These are phyloP conservation scores for Temnothorax rugatulus DNA, from an alignment of 2,888 invertebrate genomes.

Conservation along the genomic window DNA sequence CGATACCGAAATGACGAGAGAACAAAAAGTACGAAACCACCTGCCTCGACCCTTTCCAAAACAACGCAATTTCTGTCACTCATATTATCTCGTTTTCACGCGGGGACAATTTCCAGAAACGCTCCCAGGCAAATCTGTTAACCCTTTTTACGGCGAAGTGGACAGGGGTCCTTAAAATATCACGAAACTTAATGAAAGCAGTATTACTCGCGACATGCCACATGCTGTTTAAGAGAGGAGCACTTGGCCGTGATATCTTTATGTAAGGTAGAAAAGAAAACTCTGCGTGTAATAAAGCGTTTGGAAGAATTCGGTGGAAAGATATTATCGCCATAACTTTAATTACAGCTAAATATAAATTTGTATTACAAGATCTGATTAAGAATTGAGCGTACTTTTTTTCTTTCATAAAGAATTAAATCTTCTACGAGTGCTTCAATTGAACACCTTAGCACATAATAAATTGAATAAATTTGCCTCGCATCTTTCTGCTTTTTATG, in stretches of 20 bases:
- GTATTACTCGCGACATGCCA: constrained; percentile 10
- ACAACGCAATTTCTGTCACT: not conserved
- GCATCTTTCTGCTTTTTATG: not conserved
- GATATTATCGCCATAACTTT: not conserved
- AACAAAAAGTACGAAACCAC: constrained; percentile 1
- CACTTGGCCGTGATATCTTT: not conserved
- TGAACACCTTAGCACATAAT: not conserved
- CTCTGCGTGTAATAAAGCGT: not conserved
- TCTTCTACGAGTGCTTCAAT: not conserved
- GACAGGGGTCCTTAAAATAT: constrained; percentile 14
- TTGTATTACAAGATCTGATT: constrained; percentile 10
- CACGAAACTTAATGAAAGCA: constrained; percentile 24
- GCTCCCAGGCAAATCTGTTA: constrained; percentile 27
- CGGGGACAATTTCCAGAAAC: not conserved
- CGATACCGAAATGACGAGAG: not conserved
- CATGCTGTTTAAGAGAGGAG: constrained; percentile 27
- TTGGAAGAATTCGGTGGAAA: constrained; percentile 20
- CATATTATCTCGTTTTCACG: constrained; percentile 45
- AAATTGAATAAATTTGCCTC: not conserved
- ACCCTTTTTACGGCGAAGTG: constrained; percentile 24
- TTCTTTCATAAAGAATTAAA: constrained; percentile 15
- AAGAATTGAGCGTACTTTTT: not conserved
- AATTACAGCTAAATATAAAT: not conserved
- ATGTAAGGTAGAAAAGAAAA: not conserved
- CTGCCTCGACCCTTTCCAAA: not conserved